Base-by-base conservation (phyloP, 2,113 vertebrate species). In the Ardeotis arabs region DNA sequence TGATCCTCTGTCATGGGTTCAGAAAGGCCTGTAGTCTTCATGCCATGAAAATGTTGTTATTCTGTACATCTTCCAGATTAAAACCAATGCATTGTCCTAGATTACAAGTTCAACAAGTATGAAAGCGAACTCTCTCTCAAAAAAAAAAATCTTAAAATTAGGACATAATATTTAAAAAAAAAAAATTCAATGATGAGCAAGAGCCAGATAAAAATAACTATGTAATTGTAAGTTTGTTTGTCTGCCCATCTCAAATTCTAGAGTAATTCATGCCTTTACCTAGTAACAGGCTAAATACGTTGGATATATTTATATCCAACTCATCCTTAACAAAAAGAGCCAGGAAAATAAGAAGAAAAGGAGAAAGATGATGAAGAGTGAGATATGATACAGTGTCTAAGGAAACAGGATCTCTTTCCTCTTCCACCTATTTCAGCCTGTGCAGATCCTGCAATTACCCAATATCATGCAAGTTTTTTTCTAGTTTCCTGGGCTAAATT, bases 171-270 rank as follows among this genome's bases (percentile, higher is more conserved):
- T 44, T 44, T 12, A 20, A 4, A 27, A 13, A 55, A n/a, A 6
- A 37, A n/a, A 44, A 19, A 4, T 29, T 39, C 8, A 58, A 24
- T 29, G 3, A 21, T 23, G 13, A 66, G 5, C n/a, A n/a, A 17
- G 11, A 63, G 2, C 25, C 9, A 44, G 16, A 49, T 1, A 82
- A 58, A 64, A n/a, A 72, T 4, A 47, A 44, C 8, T 16, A 31
- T 0, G 0, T 5, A 62, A 39, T 84, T 59, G 10, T n/a, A 24
- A 2, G 9, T 39, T 73, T 2, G 1, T 44, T 64, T 47, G 1
- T 55, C 73, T 64, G 11, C 23, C 8, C 6, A 16, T 35, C 18
- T 18, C 17, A 28, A 85, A 69, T 62, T 62, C 50, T 44, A 37
- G 6, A 16, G 3, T 45, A 75, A 75, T 72, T 72, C 17, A n/a